phyloP scores from a whole-genome alignment of 2,888 invertebrate genomes.

The Trisateles emortualis region DNA sequence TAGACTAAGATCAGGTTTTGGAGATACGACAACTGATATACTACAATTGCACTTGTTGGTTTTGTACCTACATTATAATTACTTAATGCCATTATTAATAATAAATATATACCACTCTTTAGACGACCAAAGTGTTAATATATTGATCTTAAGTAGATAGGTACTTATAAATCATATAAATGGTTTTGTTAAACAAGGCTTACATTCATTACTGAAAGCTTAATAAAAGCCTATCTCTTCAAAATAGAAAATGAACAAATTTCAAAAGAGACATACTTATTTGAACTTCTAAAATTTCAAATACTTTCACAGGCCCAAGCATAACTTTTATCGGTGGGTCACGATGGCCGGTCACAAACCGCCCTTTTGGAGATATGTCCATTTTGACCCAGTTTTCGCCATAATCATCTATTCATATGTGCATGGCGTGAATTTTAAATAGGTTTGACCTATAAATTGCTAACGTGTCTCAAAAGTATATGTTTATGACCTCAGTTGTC shows the following conservation, averaged over 20 bases:
- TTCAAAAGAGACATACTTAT: not conserved
- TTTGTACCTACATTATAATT: too few relatives aligned
- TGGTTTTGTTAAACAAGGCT: too few relatives aligned
- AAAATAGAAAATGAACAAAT: not conserved
- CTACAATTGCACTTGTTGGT: too few relatives aligned
- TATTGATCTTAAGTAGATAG: too few relatives aligned
- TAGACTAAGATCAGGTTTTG: not conserved
- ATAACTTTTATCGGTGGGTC: slow-evolving; percentile 17
- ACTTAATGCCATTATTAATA: too few relatives aligned
- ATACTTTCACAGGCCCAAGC: slow-evolving; percentile 8
- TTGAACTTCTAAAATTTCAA: slow-evolving; percentile 3
- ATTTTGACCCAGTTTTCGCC: slow-evolving; percentile 66
- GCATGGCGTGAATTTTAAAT: slow-evolving; percentile 66
- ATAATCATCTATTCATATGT: slow-evolving; percentile 70
- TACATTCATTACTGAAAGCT: too few relatives aligned
- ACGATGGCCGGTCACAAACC: slow-evolving; percentile 18
- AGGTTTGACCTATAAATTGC: slow-evolving; percentile 53
- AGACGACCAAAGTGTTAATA: too few relatives aligned
- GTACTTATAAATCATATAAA: too few relatives aligned
- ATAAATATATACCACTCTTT: too few relatives aligned
- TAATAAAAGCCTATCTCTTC: not conserved
- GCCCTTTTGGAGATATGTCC: slow-evolving; percentile 51
- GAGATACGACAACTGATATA: too few relatives aligned
- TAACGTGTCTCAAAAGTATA: slow-evolving; percentile 37
- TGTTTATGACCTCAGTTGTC: slow-evolving; percentile 24